Evolutionary conservation across 53 echinoderm and acorn worm species (phyloP).

Genomic region (Patiria pectinifera): DNA sequence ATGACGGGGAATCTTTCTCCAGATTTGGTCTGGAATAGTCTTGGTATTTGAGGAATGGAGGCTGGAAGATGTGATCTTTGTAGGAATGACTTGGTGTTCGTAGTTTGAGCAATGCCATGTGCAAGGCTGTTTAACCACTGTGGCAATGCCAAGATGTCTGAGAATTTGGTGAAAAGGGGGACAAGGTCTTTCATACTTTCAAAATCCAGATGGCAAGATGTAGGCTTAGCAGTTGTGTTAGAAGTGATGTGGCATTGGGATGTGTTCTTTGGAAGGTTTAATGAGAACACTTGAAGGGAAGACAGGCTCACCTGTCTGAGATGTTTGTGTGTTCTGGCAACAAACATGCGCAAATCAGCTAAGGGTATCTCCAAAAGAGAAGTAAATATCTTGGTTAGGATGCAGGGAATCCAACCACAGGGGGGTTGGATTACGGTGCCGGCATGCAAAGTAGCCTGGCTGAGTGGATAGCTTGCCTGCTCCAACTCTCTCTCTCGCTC

Average conservation of each 20-base stretch:
- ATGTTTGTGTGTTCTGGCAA: neutral
- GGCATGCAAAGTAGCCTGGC: conserved; percentile 54
- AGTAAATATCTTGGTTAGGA: conserved; percentile 17
- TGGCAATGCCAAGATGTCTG: neutral
- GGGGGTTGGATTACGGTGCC: conserved; percentile 52
- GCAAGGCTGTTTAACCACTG: neutral
- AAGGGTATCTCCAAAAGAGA: neutral
- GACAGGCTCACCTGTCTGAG: neutral
- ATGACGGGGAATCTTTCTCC: conserved; percentile 24
- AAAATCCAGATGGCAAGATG: neutral
- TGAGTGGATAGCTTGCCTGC: conserved; percentile 18
- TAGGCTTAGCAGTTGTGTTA: neutral
- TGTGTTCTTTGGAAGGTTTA: neutral
- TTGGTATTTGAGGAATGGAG: conserved; percentile 56
- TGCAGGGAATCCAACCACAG: conserved; percentile 47
- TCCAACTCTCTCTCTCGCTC: neutral
- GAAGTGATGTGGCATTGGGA: neutral
- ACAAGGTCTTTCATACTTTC: neutral
- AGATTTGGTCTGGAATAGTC: conserved; percentile 47
- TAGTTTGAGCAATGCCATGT: conserved; percentile 4
- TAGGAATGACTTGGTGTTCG: neutral
- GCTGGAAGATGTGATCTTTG: neutral
- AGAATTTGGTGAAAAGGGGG: neutral
- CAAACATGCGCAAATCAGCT: conserved; percentile 43
- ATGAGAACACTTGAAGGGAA: neutral